Base-by-base conservation (phyloP, 30 jellyfish, hydroid and myxozoan species). In the Aurelia aurita complex sp. Pacific region DNA sequence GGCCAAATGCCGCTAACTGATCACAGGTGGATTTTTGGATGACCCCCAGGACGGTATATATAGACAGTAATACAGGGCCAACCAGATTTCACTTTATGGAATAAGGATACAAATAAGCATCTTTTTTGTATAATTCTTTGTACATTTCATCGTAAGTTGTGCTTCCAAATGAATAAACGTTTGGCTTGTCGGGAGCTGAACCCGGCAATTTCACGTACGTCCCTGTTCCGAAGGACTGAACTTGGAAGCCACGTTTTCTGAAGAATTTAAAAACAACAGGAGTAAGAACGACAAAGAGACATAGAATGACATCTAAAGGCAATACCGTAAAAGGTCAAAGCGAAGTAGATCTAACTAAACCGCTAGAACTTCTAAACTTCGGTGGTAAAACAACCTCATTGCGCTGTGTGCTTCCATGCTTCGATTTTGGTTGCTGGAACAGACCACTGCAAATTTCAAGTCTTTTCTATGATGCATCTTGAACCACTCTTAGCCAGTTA, bases 321-420 rank as follows among this genome's bases (percentile, higher is more conserved):
- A 50, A 14, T 10, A 60, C 69, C 69, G 68, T 59, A 59, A 59
- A 59, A 35, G 54, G 67, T 40, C 73, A 5, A 53, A 50, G 74
- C 66, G 15, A 19, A 50, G 16, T 64, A 60, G 73, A 65, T 29
- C 35, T 9, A 32, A 61, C 42, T 79, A 70, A 79, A 79, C 19
- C 67, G n/a, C 32, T 64, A 29, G 46, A 43, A 72, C 11, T 19
- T 72, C n/a, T 18, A 7, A 10, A 65, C 15, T 15, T 35, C 18
- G 13, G 33, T 64, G 69, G 10, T 62, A 79, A 35, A 91, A 17
- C 90, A 86, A 95, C 99, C 98, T 95, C 96, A 95, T 60, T 65
- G 94, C 92, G 89, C 94, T 62, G 91, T 95, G 99, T 15, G 99
- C 99, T 83, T 95, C 99, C 99, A 95, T 95, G 94, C 99, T 95